phyloP scores from a whole-genome alignment of 1,140 invertebrate species.

The Bombus terrestris region DNA sequence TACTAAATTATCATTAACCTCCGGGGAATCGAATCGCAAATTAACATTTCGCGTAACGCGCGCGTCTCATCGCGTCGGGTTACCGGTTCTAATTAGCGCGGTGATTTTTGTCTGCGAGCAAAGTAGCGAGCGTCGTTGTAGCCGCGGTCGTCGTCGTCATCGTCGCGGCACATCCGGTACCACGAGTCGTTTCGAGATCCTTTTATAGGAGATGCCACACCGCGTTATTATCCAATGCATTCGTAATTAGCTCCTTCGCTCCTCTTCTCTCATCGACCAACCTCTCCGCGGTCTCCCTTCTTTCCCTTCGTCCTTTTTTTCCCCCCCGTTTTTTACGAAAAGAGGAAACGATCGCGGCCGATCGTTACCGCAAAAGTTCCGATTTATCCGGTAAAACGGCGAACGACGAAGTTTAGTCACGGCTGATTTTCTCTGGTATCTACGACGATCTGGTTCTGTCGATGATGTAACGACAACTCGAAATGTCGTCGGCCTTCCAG shows the following conservation, averaged over 20 bases:
- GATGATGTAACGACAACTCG: conserved; percentile 68
- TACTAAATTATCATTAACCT: conserved; percentile 6
- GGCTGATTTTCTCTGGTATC: conserved; percentile 59
- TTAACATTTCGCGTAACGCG: not conserved
- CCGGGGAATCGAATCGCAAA: not conserved
- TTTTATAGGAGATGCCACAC: conserved; percentile 58
- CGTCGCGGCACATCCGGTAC: not conserved
- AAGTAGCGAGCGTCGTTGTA: not conserved
- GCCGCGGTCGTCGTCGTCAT: not conserved
- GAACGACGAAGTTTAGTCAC: not conserved
- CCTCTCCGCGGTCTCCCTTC: not conserved
- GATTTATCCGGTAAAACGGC: not conserved
- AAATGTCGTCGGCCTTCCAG: conserved; percentile 71
- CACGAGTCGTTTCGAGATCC: conserved; percentile 45
- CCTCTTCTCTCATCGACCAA: not conserved
- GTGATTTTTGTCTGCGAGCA: conserved; percentile 11
- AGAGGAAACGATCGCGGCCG: too few relatives aligned
- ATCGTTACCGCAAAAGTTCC: not conserved
- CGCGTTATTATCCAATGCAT: conserved; percentile 70
- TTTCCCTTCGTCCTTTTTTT: too few relatives aligned
- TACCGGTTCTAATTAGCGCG: conserved; percentile 46
- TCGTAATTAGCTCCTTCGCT: conserved; percentile 60
- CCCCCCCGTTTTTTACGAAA: not conserved
- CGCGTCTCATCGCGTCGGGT: not conserved
- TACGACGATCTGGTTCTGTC: conserved; percentile 68